Conservation (phyloP, 2,888 invertebrate species). For the Petrolisthes cinctipes region DNA sequence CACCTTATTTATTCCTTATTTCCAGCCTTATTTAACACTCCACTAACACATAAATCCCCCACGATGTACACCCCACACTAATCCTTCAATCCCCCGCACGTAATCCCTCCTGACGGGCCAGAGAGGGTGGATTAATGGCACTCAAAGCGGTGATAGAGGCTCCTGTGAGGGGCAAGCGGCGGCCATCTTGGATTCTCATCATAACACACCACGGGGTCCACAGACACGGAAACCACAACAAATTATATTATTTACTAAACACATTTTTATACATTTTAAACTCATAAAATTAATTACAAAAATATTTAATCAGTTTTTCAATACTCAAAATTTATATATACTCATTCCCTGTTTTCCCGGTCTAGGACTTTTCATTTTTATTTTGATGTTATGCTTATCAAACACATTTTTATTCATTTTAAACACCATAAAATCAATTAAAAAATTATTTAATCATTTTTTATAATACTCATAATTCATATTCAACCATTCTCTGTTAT, state of each 20-base stretch:
- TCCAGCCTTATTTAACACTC: neutral
- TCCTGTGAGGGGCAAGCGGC: conserved; percentile 18
- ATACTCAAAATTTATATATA: neutral
- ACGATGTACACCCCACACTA: neutral
- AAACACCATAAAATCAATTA: too few relatives aligned
- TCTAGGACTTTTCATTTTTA: too few relatives aligned
- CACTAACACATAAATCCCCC: neutral
- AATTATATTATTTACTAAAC: neutral
- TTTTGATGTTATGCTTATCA: too few relatives aligned
- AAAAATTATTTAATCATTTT: too few relatives aligned
- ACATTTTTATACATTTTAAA: neutral
- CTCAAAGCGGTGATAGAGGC: neutral
- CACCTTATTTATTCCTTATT: neutral
- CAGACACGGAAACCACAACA: conserved; percentile 51
- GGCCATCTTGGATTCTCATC: conserved; percentile 63
- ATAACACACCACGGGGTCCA: conserved; percentile 64
- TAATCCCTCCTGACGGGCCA: neutral
- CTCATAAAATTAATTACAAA: neutral
- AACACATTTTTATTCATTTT: too few relatives aligned
- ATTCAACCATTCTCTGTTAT: too few relatives aligned
- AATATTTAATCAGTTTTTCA: neutral
- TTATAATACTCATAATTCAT: too few relatives aligned
- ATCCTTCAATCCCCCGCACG: too few relatives aligned
- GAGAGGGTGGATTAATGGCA: neutral
- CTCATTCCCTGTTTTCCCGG: too few relatives aligned